Evolutionary conservation across 2,888 invertebrate genomes (phyloP).

Genomic region (Thelaira solivaga): DNA sequence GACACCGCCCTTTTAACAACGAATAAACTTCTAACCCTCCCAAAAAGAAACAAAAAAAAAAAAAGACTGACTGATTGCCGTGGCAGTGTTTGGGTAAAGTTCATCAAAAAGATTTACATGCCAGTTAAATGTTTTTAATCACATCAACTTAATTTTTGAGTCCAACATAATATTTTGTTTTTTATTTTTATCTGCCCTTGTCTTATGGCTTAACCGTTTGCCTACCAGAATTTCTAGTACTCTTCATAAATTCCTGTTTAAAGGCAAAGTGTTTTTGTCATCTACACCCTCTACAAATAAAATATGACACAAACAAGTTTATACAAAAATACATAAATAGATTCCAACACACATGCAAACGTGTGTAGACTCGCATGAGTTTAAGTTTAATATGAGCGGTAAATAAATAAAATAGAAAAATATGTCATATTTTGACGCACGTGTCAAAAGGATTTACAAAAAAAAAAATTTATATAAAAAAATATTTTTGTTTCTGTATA

Average conservation of each 20-base stretch:
- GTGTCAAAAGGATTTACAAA: constrained; percentile 60
- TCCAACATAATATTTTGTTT: constrained; percentile 11
- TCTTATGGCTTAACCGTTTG: not conserved
- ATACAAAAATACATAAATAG: no score
- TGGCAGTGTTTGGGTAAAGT: constrained; percentile 41
- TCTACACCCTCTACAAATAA: constrained; percentile 40
- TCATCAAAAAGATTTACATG: constrained; percentile 62
- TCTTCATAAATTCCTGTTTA: constrained; percentile 10
- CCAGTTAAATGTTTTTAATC: constrained; percentile 62
- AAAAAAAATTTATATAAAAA: no score
- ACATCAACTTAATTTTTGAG: constrained; percentile 41
- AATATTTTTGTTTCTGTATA: not conserved
- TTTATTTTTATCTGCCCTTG: not conserved
- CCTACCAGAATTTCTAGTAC: not conserved
- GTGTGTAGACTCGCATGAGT: not conserved
- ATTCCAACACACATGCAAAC: not conserved
- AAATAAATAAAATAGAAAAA: constrained; percentile 17
- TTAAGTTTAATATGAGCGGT: not conserved
- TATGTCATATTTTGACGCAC: constrained; percentile 60
- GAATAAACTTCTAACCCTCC: constrained; percentile 44
- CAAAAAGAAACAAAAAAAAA: no score
- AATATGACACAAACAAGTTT: constrained; percentile 11
- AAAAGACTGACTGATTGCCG: constrained; percentile 19
- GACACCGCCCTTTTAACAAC: not conserved
- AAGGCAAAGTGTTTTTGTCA: constrained; percentile 53